Conservation (phyloP, 1,140 invertebrate species). For the Ceratoteleas bidentatus region DNA sequence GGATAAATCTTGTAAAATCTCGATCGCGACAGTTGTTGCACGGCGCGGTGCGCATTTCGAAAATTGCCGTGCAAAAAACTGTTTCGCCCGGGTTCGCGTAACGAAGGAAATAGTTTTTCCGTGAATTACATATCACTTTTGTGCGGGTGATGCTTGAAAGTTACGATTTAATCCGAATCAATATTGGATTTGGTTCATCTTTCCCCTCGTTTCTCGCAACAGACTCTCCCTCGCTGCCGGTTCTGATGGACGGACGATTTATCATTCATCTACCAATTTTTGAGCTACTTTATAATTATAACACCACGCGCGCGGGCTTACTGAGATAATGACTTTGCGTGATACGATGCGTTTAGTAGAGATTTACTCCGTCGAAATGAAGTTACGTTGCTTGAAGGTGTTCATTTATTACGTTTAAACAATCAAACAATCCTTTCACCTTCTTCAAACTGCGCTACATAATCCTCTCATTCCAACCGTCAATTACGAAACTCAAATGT, state of each 20-base stretch:
- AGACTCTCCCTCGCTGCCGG: conserved; percentile 32
- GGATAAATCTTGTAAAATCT: not conserved
- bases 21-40: conserved; percentile 3
- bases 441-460: too few species aligned
- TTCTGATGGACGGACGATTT: conserved; percentile 64
- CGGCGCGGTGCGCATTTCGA: not conserved
- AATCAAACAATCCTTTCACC: too few species aligned
- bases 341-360: too few species aligned
- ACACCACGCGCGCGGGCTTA: too few species aligned
- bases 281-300: conserved; percentile 58
- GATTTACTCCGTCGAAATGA: too few species aligned
- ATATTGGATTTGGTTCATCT: conserved; percentile 64
- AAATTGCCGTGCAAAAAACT: conserved; percentile 30
- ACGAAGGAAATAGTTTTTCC: conserved; percentile 61
- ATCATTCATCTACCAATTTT: conserved; percentile 66
- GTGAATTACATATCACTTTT: conserved; percentile 65
- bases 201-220: conserved; percentile 56
- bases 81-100: conserved; percentile 20
- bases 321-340: too few species aligned
- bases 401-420: too few species aligned
- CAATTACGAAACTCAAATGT: too few species aligned
- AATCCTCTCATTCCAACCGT: too few species aligned
- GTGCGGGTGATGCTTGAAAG: conserved; percentile 51
- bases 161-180: conserved; percentile 66
- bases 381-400: too few species aligned